Evolutionary conservation across 53 echinoderm and acorn worm genomes (phyloP).

Genomic region (Glandiceps talaboti): DNA sequence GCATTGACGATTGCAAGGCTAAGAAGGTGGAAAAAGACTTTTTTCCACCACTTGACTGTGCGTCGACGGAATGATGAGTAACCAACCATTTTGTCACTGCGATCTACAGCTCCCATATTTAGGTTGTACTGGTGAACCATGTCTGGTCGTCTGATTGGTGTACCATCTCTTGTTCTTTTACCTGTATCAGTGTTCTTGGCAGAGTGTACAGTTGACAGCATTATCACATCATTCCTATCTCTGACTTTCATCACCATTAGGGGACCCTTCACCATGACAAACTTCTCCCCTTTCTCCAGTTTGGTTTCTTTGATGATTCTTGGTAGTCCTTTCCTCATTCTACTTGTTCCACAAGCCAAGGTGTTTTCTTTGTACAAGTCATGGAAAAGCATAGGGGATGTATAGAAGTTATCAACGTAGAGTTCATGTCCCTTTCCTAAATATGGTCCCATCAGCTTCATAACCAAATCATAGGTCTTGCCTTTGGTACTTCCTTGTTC

Average conservation of each 20-base stretch:
- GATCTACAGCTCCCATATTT: constrained; percentile 29
- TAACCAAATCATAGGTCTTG: constrained; percentile 13
- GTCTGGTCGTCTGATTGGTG: neutral
- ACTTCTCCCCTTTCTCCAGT: constrained; percentile 6
- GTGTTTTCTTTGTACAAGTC: constrained; percentile 6
- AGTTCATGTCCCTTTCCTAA: constrained; percentile 19
- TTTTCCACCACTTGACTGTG: constrained; percentile 28
- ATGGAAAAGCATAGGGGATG: constrained; percentile 11
- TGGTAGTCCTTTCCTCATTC: constrained; percentile 15
- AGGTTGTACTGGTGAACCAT: constrained; percentile 18
- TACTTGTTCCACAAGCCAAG: constrained; percentile 22
- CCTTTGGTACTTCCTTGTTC: constrained; percentile 7
- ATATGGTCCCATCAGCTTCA: constrained; percentile 10
- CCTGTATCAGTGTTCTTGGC: constrained; percentile 1
- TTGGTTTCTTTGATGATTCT: constrained; percentile 8
- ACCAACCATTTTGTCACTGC: constrained; percentile 12
- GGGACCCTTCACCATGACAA: constrained; percentile 10
- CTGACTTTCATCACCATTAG: constrained; percentile 15
- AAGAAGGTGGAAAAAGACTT: constrained; percentile 22
- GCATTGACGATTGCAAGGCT: constrained; percentile 20
- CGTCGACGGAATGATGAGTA: constrained; percentile 8
- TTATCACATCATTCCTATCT: constrained; percentile 15
- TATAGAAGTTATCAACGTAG: constrained; percentile 27
- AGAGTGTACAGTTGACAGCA: constrained; percentile 20
- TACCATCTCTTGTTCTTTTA: constrained; percentile 11